Conservation (phyloP, 2,888 invertebrate genomes). For the Pyralis farinalis region DNA sequence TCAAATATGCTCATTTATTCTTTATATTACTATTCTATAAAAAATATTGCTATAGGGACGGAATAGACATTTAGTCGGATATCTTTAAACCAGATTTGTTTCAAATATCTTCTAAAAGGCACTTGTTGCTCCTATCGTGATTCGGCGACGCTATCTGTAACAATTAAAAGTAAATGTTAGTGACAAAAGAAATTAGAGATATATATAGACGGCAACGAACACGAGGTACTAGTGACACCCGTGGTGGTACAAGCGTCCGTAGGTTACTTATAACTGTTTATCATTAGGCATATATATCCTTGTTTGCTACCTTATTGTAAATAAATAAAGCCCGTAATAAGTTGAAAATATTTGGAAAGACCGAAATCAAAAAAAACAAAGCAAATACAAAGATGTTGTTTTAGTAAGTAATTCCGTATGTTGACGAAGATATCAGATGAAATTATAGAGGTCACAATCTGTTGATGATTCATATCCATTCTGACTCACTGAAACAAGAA, state of each 20-base stretch:
- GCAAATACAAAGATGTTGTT: no score
- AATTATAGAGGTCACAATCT: constrained; percentile 24
- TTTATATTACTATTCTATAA: constrained; percentile 36
- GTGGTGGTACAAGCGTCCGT: no score
- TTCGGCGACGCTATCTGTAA: constrained; percentile 58
- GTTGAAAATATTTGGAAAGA: no score
- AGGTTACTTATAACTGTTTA: no score
- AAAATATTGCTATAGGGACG: constrained; percentile 48
- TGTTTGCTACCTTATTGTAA: no score
- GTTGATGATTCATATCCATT: constrained; percentile 25
- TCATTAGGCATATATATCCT: no score
- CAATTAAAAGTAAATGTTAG: constrained; percentile 30
- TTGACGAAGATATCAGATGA: constrained; percentile 4
- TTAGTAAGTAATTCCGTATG: background rate
- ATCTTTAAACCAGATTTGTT: constrained; percentile 39
- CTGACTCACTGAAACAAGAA: constrained; percentile 14
- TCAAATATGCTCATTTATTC: constrained; percentile 54
- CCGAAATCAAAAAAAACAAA: no score
- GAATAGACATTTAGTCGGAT: constrained; percentile 31
- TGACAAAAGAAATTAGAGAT: no score
- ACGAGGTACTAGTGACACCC: no score
- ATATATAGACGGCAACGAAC: no score
- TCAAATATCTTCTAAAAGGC: constrained; percentile 39
- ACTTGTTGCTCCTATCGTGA: constrained; percentile 36
- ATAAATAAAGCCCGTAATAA: no score